Evolutionary conservation across 2,113 vertebrate species (phyloP).

Genomic region (Leuciscus idus): DNA sequence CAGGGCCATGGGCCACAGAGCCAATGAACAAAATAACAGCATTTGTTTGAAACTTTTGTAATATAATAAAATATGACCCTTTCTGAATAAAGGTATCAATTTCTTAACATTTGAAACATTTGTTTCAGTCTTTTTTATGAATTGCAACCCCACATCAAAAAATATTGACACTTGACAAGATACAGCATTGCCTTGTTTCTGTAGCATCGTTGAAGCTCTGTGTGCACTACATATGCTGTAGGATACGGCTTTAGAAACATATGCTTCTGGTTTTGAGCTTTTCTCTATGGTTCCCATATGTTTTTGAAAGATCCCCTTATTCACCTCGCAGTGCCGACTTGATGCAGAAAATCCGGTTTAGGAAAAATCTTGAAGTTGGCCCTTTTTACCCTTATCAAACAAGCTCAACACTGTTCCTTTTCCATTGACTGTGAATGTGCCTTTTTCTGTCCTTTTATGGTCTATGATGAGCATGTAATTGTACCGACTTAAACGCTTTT

Average conservation of each 20-base stretch:
- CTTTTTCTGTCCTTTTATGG: constrained; percentile 48
- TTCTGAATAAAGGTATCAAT: too few relatives aligned
- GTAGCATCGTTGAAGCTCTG: not conserved
- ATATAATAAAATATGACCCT: too few relatives aligned
- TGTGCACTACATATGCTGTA: not conserved
- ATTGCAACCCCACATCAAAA: too few relatives aligned
- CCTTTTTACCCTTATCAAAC: constrained; percentile 45
- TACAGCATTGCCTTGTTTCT: not conserved
- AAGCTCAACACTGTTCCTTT: constrained; percentile 36
- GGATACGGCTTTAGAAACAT: not conserved
- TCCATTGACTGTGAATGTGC: constrained; percentile 31
- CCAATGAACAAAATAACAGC: too few relatives aligned
- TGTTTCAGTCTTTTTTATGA: too few relatives aligned
- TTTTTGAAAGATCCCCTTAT: constrained; percentile 11
- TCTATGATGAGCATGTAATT: constrained; percentile 48
- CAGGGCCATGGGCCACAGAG: too few relatives aligned
- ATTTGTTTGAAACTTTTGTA: too few relatives aligned
- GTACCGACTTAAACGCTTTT: constrained; percentile 38
- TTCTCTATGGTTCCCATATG: constrained; percentile 1
- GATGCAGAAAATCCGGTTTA: constrained; percentile 44
- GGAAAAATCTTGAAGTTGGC: constrained; percentile 37
- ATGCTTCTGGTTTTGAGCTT: constrained; percentile 16
- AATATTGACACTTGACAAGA: not conserved
- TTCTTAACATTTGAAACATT: too few relatives aligned
- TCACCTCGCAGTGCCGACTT: constrained; percentile 12